Evolutionary conservation across 2,888 invertebrate species (phyloP), one percentile per base, ranked within the genome.

Genomic region (Cheilosia vulpina): DNA sequence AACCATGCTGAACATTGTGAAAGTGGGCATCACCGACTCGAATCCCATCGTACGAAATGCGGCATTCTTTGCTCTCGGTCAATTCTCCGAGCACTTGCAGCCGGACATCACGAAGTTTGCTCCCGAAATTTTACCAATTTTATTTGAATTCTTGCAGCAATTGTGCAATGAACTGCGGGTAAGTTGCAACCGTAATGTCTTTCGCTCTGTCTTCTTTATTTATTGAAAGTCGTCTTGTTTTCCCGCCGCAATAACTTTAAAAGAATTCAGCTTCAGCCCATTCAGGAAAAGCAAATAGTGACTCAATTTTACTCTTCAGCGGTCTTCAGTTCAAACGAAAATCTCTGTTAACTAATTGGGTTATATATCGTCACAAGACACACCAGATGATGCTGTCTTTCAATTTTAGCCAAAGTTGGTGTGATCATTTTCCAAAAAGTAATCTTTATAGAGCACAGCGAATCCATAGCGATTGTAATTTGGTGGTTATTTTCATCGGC

Each of bases 1-100:
- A 88, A 93, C 94, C 5, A 95, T 96, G 90, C 91, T 96, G 65
- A 94, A 94, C 88, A 95, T 95, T 88, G 94, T 96, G 15, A 95
- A 95, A 89, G 93, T 93, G 75, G 96, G 96, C 21, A 95, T 96
- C 60, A 93, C 93, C 45, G 95, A 96, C 91, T 91, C 93, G 0
- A 93, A 93, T 79, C 93, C 94, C 0, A 92, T 94, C 9, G 96
- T 96, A 5, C 93, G 96, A 62, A 96, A 96, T 90, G 95, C 96
- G 0, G 96, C 96, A 0, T 94, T 97, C 58, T 96, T 96, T 92
- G 95, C 96, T 0, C 92, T 97, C 4, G 96, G 96, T 0, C 96
- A 96, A 90, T 96, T 96, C 91, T 95, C 96, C 0, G 96, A 97
- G 90, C 94, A 95, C 92, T 92, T 97, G 60, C 96, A 95, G 93